Percentiles rank a stretch among this genome's conserved stretches.
These are phyloP conservation scores for Amphiduros pacificus DNA, from an alignment of 2,888 invertebrate species.

Conservation along the genomic window DNA sequence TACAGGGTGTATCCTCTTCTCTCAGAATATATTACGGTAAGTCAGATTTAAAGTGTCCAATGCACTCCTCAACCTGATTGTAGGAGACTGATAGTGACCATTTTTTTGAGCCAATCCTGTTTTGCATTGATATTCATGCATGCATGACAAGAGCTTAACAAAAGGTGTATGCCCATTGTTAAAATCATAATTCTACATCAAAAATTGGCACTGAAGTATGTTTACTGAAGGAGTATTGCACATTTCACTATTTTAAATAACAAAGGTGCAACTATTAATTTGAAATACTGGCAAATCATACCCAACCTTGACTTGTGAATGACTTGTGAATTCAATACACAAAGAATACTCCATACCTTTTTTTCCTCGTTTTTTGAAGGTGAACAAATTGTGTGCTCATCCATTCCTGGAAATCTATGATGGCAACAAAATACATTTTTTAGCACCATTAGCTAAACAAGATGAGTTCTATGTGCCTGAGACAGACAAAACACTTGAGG, in stretches of 20 bases:
- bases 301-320: too few relatives aligned
- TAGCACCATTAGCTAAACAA: conserved; percentile 61
- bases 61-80: neutral
- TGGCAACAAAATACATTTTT: conserved; percentile 55
- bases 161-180: too few relatives aligned
- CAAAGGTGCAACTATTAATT: too few relatives aligned
- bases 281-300: too few relatives aligned
- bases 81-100: neutral
- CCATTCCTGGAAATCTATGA: conserved; percentile 62
- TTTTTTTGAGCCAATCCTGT: too few relatives aligned
- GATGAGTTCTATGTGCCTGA: conserved; percentile 62
- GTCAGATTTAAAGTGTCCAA: neutral
- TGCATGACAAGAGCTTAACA: too few relatives aligned
- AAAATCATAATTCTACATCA: too few relatives aligned
- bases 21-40: conserved; percentile 57
- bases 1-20: conserved; percentile 60
- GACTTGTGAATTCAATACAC: too few relatives aligned
- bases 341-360: neutral
- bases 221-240: too few relatives aligned
- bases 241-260: too few relatives aligned
- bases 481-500: conserved; percentile 25
- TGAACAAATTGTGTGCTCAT: conserved; percentile 56
- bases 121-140: too few relatives aligned
- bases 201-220: too few relatives aligned
- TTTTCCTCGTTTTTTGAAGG: neutral